Evolutionary conservation across 2,113 vertebrate genomes (phyloP).

Genomic region (Phrynosoma blainvillii): DNA sequence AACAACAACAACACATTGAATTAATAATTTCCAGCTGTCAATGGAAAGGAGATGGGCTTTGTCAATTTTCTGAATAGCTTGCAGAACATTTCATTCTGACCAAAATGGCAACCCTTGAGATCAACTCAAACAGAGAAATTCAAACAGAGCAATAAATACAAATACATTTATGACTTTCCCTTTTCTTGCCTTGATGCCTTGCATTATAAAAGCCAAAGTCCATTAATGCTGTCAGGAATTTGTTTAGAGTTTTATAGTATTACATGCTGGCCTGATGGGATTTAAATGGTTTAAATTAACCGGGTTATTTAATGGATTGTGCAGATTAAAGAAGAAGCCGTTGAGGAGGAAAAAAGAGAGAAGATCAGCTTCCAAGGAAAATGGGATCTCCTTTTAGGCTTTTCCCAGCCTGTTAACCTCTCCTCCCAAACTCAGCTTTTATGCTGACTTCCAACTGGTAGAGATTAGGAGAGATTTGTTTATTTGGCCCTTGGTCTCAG

Average conservation of each 20-base stretch:
- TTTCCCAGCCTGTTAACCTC: constrained; percentile 46
- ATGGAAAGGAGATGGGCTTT: no score
- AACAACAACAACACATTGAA: no score
- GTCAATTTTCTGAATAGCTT: no score
- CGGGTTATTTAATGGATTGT: constrained; percentile 71
- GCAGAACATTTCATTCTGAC: background rate
- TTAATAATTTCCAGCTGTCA: no score
- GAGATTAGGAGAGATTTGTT: background rate
- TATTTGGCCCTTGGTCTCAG: no score
- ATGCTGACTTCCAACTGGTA: constrained; percentile 50
- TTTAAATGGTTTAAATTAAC: constrained; percentile 74
- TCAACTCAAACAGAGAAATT: background rate
- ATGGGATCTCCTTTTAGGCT: constrained; percentile 40
- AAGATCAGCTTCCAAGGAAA: constrained; percentile 46
- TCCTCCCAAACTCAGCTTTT: constrained; percentile 51
- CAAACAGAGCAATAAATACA: background rate
- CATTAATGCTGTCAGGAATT: constrained; percentile 64
- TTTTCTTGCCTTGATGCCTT: background rate
- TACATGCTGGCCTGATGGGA: constrained; percentile 69
- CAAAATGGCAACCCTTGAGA: background rate
- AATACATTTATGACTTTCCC: background rate
- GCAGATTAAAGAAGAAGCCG: constrained; percentile 69
- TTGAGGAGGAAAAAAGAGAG: constrained; percentile 50
- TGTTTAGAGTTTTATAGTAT: constrained; percentile 71
- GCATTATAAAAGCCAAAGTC: constrained; percentile 1